These are phyloP conservation scores for Ectemnius lituratus DNA, from an alignment of 2,888 invertebrate species.

Conservation along the genomic window DNA sequence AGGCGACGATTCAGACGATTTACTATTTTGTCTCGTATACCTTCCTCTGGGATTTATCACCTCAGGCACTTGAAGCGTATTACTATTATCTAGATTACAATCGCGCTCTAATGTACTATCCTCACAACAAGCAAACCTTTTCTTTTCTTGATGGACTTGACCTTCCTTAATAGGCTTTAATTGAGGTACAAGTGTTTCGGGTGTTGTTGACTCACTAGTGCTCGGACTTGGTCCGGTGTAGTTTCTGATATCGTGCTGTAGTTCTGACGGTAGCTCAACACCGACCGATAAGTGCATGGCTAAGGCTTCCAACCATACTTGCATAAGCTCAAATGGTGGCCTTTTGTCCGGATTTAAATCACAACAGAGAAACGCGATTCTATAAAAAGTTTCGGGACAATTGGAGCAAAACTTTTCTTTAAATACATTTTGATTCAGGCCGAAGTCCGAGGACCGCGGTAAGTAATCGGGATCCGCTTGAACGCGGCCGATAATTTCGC, in stretches of 20 bases:
- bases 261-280: constrained; percentile 82
- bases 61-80: constrained; percentile 56
- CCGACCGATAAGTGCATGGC: constrained; percentile 85
- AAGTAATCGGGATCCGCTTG: constrained; percentile 96
- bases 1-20: constrained; percentile 53
- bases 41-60: constrained; percentile 52
- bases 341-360: constrained; percentile 94
- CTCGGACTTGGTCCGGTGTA: constrained; percentile 82
- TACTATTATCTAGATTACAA: constrained; percentile 22
- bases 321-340: constrained; percentile 93
- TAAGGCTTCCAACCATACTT: constrained; percentile 91
- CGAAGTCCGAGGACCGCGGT: constrained; percentile 94
- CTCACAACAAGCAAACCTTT: constrained; percentile 68
- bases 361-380: constrained; percentile 93
- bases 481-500: constrained; percentile 97
- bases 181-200: constrained; percentile 80
- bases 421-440: constrained; percentile 91
- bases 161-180: constrained; percentile 81
- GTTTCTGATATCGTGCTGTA: constrained; percentile 87
- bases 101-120: constrained; percentile 76
- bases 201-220: constrained; percentile 82
- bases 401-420: constrained; percentile 90
- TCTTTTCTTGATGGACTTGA: constrained; percentile 75
- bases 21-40: constrained; percentile 67
- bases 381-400: constrained; percentile 93